Conservation (phyloP, 2,797 vertebrate species). For the Ceyx erithaca region DNA sequence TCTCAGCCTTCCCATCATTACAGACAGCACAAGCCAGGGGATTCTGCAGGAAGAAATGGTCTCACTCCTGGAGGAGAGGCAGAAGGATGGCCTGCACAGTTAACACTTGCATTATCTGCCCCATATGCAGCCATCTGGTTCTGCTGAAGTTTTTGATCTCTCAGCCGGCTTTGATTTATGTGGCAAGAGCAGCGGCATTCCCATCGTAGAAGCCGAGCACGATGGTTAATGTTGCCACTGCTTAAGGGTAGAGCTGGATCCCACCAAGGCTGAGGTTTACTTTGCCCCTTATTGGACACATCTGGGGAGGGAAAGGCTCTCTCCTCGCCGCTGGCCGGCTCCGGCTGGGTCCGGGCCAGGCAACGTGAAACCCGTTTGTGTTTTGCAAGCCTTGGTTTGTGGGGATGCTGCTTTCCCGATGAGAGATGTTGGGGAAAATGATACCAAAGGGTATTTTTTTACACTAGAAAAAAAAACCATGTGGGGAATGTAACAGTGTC, state of each 20-base stretch:
- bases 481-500: not conserved
- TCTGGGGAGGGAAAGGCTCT: constrained; percentile 34
- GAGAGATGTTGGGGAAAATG: not conserved
- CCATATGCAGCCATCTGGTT: constrained; percentile 67
- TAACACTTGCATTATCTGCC: constrained; percentile 27
- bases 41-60: not conserved
- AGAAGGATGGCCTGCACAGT: not conserved
- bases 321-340: not conserved
- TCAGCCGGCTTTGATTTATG: constrained; percentile 66
- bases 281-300: constrained; percentile 71
- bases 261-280: constrained; percentile 56
- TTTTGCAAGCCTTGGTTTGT: not conserved
- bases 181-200: constrained; percentile 12
- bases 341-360: constrained; percentile 35
- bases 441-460: not conserved
- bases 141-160: constrained; percentile 64
- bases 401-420: not conserved
- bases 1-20: not conserved
- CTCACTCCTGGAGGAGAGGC: not conserved
- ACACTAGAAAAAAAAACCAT: not conserved
- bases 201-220: not conserved
- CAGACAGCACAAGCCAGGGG: not conserved
- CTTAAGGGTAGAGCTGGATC: constrained; percentile 57
- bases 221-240: constrained; percentile 20
- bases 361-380: constrained; percentile 24